Evolutionary conservation across 2,797 vertebrate species (phyloP), one percentile per base, ranked within the genome.

Genomic region (Meriones psammophilus): DNA sequence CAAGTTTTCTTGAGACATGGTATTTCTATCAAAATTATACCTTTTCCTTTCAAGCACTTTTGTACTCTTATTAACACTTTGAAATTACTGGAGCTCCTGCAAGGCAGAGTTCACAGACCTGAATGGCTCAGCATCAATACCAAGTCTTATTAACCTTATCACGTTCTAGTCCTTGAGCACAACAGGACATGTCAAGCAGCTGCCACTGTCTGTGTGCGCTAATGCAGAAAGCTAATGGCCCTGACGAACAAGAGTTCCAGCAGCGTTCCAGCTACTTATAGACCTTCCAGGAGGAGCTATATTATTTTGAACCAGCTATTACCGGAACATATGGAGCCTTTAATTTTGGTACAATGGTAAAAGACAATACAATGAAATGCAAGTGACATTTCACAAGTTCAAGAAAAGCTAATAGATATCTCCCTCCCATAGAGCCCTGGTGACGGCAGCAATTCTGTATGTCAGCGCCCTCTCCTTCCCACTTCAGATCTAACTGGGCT

Each of bases 71-170:
- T 93, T 69, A 94, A 88, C 77, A 90, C 84, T 89, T 95, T 79
- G 66, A 94, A 96, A 89, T 93, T 76, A 86, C 84, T 71, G 74
- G 46, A 76, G 84, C 84, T 88, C 81, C 60, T 93, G 5, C 50
- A 86, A 94, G 50, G 60, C 93, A 88, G 88, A 14, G 60, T 74
- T 90, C 69, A 36, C 1, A 89, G 77, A 73, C 30, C 84, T 79
- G 83, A 91, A 56, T 90, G 50, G 64, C 88, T 91, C 77, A 14
- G 9, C 94, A 92, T 96, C 74, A 68, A 89, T 96, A 96, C 68
- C 56, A 88, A 95, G 89, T 95, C 97, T 97, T 95, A 97, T 98
- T 97, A 97, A 97, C 97, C 96, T 97, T 92, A 96, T 96, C 97
- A 89, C 85, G 95, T 96, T 95, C 81, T 77, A 93, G 96, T 92